These are phyloP conservation scores for Sebastes ruberrimus DNA, from an alignment of 2,797 vertebrate species.

Conservation along the genomic window DNA sequence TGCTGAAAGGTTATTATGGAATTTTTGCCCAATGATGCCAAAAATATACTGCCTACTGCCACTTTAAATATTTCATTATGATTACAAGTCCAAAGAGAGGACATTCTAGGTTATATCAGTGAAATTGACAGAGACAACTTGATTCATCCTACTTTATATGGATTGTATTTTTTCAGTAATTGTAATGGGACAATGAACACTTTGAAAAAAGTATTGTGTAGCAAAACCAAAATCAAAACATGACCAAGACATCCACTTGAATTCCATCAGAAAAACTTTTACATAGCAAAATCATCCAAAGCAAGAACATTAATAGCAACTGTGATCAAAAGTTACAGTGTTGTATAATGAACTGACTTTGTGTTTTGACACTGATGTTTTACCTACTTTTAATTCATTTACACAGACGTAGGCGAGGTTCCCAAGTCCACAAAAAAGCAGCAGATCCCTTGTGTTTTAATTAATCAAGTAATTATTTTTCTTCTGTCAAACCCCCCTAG, in stretches of 20 bases:
- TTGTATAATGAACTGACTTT: not conserved
- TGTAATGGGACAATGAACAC: not conserved
- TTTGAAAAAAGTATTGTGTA: not conserved
- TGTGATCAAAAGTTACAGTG: not conserved
- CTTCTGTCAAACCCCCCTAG: not conserved
- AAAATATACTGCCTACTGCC: no score
- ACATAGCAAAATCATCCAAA: not conserved
- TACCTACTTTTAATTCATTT: not conserved
- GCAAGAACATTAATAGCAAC: not conserved
- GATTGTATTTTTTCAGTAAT: not conserved
- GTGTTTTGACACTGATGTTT: not conserved
- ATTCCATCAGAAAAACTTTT: not conserved
- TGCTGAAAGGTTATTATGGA: fast-evolving
- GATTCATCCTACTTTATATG: no score
- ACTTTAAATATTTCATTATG: not conserved
- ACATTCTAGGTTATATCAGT: not conserved
- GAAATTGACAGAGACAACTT: not conserved
- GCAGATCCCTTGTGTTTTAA: not conserved
- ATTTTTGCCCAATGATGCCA: no score
- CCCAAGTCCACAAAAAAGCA: not conserved
- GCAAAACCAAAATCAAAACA: not conserved
- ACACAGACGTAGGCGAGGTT: not conserved
- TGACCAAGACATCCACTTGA: not conserved
- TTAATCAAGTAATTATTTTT: not conserved
- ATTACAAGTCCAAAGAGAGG: not conserved